A percentile compares a stretch with the other conserved stretches of the same genome.
These are phyloP conservation scores for Salarias fasciatus DNA, from an alignment of 2,797 vertebrate species.

Conservation along the genomic window DNA sequence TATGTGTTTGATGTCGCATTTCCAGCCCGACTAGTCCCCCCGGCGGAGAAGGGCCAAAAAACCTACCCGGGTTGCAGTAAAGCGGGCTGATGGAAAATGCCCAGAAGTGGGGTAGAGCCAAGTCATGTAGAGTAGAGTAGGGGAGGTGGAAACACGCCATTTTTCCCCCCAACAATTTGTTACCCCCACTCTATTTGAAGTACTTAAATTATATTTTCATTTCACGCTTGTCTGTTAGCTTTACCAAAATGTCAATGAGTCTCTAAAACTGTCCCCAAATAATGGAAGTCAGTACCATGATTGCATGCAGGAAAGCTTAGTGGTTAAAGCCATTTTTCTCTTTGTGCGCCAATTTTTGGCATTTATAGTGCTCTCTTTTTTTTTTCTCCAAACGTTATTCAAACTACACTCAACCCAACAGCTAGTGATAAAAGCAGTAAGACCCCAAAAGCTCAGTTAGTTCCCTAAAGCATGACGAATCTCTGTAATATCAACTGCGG, in stretches of 20 bases:
- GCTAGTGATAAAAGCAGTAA: conserved; percentile 13
- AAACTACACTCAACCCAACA: conserved; percentile 23
- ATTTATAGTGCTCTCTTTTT: no score
- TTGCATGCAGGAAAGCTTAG: conserved; percentile 37
- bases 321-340: conserved; percentile 15
- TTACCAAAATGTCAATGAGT: conserved; percentile 62
- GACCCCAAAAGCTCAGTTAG: conserved; percentile 18
- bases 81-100: no score
- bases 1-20: no score
- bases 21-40: no score
- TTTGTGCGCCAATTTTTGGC: no score
- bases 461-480: conserved; percentile 31
- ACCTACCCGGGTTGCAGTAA: no score
- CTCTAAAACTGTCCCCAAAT: conserved; percentile 34
- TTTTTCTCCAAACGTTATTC: conserved; percentile 31
- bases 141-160: no score
- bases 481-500: conserved; percentile 38
- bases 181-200: conserved; percentile 41
- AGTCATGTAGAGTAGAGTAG: no score
- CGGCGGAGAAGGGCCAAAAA: no score
- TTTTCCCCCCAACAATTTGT: conserved; percentile 13
- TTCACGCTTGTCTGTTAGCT: conserved; percentile 47
- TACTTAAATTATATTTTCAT: conserved; percentile 56
- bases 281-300: conserved; percentile 53
- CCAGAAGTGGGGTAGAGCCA: no score